Base-by-base conservation (phyloP, 2,113 vertebrate species). In the Corythoichthys intestinalis region DNA sequence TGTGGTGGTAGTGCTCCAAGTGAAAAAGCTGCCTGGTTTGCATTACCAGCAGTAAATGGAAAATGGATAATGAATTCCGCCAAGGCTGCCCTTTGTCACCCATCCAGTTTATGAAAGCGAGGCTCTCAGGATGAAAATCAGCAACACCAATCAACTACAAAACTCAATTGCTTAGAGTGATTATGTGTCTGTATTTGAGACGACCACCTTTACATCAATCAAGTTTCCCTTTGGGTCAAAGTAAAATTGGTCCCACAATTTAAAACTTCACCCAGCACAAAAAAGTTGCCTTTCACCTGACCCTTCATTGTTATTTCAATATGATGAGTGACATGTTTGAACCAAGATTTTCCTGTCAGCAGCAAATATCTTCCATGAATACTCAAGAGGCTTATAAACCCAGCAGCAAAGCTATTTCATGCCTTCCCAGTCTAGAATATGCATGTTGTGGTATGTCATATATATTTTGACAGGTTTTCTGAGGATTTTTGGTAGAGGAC, bases 381-480 rank as follows among this genome's bases (percentile, higher is more conserved):
- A 57, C 54, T 34, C 54, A 65, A 59, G 15, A 58, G 11, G 3
- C 54, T 52, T 20, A 66, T 74, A 67, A 87, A 83, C 75, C 71
- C 61, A 66, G 61, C 64, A 73, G 72, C 49, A 49, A n/a, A 73
- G 44, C 28, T 49, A 72, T 4, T 76, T 73, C 44, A 39, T 20
- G 9, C 57, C 54, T 65, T 46, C 52, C 49, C 48, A 66, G 41
- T 66, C 65, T 39, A 37, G 39, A 38, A 48, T 60, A 64, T 65
- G 66, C 50, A 67, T 70, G 71, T 3, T 20, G 34, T 3, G 9
- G 69, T 70, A 69, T 74, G 72, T 80, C 75, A 80, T 82, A 77
- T 80, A 77, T 84, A 77, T 82, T 83, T 83, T 44, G 75, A 82
- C 81, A 82, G 83, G 83, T 77, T 87, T 86, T 65, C 71, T 67